Evolutionary conservation across 2,888 invertebrate species (phyloP).

Genomic region (Phymatocera aterrima): DNA sequence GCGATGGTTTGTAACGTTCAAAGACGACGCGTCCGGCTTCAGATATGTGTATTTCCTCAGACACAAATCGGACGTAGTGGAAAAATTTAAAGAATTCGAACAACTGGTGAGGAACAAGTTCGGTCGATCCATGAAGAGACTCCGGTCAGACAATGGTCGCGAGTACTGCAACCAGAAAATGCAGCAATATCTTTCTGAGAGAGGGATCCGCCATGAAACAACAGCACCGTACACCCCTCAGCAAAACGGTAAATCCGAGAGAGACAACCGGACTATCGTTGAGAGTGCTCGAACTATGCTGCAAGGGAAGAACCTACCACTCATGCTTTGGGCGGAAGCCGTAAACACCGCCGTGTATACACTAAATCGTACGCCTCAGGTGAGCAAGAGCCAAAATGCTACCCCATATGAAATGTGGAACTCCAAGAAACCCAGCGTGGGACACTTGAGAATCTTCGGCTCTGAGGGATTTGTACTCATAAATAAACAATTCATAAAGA

Average conservation of each 20-base stretch:
- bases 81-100: slow-evolving; percentile 43
- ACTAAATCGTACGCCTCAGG: slow-evolving; percentile 2
- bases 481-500: background rate
- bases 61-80: slow-evolving; percentile 50
- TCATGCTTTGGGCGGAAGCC: background rate
- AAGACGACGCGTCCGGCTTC: slow-evolving; percentile 59
- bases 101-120: slow-evolving; percentile 43
- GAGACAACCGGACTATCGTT: slow-evolving; percentile 8
- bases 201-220: slow-evolving; percentile 3
- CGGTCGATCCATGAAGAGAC: slow-evolving; percentile 33
- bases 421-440: background rate
- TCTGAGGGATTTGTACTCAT: background rate
- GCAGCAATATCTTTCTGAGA: slow-evolving; percentile 1
- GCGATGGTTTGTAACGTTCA: slow-evolving; percentile 59
- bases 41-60: slow-evolving; percentile 59
- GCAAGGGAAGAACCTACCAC: background rate
- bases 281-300: background rate
- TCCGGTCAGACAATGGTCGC: slow-evolving; percentile 49
- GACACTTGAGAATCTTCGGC: background rate
- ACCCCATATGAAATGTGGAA: background rate
- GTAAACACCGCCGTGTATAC: background rate
- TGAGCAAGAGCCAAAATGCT: background rate
- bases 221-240: slow-evolving; percentile 22
- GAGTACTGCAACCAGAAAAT: slow-evolving; percentile 46
- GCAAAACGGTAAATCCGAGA: slow-evolving; percentile 15